Conservation (phyloP, 2,113 vertebrate genomes). For the Datnioides undecimradiatus region DNA sequence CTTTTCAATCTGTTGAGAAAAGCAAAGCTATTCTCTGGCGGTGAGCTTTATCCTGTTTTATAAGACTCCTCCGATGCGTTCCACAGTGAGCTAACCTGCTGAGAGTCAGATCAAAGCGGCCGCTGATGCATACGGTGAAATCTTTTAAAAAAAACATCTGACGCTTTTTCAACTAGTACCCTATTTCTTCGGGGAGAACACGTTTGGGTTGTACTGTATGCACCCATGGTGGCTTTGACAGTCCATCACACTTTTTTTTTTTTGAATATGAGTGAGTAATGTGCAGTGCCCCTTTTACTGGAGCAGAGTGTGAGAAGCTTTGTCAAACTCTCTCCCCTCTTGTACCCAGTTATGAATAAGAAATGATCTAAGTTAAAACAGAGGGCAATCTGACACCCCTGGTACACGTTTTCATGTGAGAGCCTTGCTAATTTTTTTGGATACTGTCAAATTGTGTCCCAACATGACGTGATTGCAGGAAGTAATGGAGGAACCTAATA, state of each 20-base stretch:
- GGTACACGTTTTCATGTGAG: constrained; percentile 12
- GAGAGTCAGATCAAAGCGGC: constrained; percentile 75
- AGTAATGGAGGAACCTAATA: constrained; percentile 22
- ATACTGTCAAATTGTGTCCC: constrained; percentile 21
- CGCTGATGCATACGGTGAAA: constrained; percentile 55
- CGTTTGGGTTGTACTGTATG: constrained; percentile 38
- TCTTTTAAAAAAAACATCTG: constrained; percentile 72
- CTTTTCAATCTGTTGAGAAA: constrained; percentile 73
- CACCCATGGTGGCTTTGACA: constrained; percentile 25
- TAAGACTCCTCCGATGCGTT: constrained; percentile 66
- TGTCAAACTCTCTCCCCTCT: constrained; percentile 15
- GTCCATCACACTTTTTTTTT: constrained; percentile 15
- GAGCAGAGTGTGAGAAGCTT: constrained; percentile 19
- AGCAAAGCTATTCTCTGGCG: constrained; percentile 71
- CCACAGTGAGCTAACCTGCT: constrained; percentile 68
- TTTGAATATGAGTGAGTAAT: constrained; percentile 3
- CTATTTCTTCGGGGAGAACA: constrained; percentile 49
- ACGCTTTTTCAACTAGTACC: constrained; percentile 40
- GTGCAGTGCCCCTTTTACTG: constrained; percentile 41
- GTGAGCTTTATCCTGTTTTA: constrained; percentile 74
- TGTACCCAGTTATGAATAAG: constrained; percentile 34
- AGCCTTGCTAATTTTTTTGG: background rate
- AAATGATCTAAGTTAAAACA: constrained; percentile 45
- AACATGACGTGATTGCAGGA: constrained; percentile 22
- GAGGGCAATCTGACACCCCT: constrained; percentile 18